Evolutionary conservation across 2,888 invertebrate species (phyloP), one percentile per base, ranked within the genome.

Genomic region (Gnatocerus cornutus): DNA sequence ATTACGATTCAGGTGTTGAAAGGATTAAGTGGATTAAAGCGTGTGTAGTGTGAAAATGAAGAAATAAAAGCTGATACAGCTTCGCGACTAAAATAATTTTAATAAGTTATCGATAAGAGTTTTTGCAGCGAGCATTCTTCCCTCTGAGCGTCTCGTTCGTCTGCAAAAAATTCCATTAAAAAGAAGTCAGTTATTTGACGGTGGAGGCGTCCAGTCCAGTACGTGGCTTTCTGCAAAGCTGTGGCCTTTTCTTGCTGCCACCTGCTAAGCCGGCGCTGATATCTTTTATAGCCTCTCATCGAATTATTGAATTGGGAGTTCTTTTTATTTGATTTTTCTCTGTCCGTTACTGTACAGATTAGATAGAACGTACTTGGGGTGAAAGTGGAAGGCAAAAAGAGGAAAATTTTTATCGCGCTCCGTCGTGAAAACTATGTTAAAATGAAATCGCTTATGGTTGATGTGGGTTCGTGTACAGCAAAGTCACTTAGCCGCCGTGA

Each of bases 301-400:
- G 77, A 74, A 76, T 76, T 77, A 78, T 78, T 78, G 77, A 78
- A 78, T 77, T 75, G 76, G 72, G 74, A 74, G 70, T 73, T 74
- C 75, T 71, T 73, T 75, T 77, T 77, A 77, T 77, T 79, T 73
- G 76, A 77, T 77, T 76, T 74, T 69, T 66, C 55, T 55, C 64
- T 69, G 69, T 74, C 76, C 72, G 71, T 73, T 73, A 73, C 73
- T 69, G 71, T 64, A 68, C 65, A 62, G 75, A 74, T 75, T 75
- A 72, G 71, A 74, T 71, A 71, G 66, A 68, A 58, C 68, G 72
- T 67, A 66, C 48, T 30, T 55, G 39, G 55, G 13, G 33, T 16
- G 68, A 21, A 62, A 37, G 62, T 46, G 58, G 52, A 39, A 37
- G 16, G 39, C 13, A 61, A 61, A 48, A 62, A 33, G 12, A 48